Percentiles rank a stretch among this genome's conserved stretches.
phyloP scores from a whole-genome alignment of 2,113 vertebrate species.

The Callaeas wilsoni region DNA sequence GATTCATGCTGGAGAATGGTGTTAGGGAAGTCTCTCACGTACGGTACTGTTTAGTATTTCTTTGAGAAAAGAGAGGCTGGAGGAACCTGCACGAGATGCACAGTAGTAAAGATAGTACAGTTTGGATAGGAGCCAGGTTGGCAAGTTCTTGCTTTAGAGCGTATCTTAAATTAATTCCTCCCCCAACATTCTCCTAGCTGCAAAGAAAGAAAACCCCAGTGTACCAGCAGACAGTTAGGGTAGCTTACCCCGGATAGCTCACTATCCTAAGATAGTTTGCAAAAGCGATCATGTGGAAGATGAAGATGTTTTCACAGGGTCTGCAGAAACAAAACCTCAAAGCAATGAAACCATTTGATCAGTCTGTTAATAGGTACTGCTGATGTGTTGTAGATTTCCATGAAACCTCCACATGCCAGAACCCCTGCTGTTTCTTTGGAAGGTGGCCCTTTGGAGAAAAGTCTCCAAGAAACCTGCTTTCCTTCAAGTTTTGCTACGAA shows the following conservation, averaged over 20 bases:
- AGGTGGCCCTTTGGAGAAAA: neutral
- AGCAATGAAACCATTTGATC: neutral
- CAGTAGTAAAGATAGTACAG: neutral
- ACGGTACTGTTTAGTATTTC: neutral
- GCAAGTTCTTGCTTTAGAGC: neutral
- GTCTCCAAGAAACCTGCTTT: neutral
- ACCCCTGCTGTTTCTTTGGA: neutral
- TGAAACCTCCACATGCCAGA: neutral
- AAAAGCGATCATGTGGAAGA: accelerated
- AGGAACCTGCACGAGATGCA: neutral
- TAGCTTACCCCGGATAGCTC: neutral
- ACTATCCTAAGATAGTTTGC: neutral
- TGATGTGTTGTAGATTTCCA: neutral
- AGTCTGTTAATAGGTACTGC: neutral
- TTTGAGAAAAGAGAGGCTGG: neutral
- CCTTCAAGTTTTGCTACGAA: neutral
- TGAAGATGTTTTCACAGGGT: neutral
- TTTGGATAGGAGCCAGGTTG: neutral
- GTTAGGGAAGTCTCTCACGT: neutral
- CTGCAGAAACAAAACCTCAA: neutral
- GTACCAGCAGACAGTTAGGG: neutral
- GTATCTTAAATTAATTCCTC: neutral
- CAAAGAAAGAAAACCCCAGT: neutral
- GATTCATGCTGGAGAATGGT: neutral
- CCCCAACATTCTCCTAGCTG: neutral